phyloP scores from a whole-genome alignment of 2,113 vertebrate species.

The Pavo muticus region DNA sequence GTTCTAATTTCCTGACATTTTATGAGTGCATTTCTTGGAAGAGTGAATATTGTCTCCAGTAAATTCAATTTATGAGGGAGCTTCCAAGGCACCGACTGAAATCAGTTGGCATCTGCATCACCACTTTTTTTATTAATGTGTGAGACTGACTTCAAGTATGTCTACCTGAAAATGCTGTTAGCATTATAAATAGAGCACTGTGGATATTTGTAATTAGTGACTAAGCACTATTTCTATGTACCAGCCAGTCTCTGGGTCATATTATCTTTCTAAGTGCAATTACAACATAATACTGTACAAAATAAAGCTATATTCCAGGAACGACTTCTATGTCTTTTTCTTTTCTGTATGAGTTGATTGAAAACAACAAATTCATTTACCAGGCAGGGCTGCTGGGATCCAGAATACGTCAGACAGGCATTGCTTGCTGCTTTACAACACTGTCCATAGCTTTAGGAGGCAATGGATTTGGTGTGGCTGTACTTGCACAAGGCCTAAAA shows the following conservation, averaged over 20 bases:
- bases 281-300: neutral
- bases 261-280: neutral
- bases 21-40: neutral
- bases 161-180: neutral
- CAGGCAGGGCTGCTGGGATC: neutral
- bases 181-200: neutral
- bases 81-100: neutral
- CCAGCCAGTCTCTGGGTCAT: neutral
- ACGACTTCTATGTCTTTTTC: neutral
- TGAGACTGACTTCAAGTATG: rapidly evolving
- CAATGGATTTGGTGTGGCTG: neutral
- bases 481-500: slow-evolving; percentile 14
- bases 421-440: slow-evolving; percentile 22
- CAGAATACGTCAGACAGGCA: neutral
- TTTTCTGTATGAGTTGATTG: neutral
- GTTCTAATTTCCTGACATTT: neutral
- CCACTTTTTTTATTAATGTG: neutral
- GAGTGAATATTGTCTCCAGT: neutral
- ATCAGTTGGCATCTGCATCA: neutral
- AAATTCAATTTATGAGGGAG: neutral
- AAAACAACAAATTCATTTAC: neutral
- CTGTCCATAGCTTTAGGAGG: neutral
- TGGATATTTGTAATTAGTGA: neutral
- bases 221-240: neutral
- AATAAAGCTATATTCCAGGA: neutral